phyloP scores from a whole-genome alignment of 2,797 vertebrate genomes.

The Apodemus agrarius region DNA sequence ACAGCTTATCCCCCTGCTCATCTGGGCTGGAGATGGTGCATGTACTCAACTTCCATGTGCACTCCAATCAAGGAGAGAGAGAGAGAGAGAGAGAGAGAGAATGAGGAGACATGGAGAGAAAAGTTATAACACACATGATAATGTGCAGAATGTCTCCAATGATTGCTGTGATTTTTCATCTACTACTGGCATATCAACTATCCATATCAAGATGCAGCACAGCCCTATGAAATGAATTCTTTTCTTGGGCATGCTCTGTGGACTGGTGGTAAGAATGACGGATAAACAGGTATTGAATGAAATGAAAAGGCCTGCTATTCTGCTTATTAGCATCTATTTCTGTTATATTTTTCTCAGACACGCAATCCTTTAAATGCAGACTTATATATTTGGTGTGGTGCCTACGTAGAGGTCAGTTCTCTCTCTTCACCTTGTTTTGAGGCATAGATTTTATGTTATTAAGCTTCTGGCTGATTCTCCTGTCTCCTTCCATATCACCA shows the following conservation, averaged over 20 bases:
- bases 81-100: not conserved
- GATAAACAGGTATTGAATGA: not conserved
- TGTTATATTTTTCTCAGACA: not conserved
- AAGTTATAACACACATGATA: not conserved
- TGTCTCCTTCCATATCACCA: not conserved
- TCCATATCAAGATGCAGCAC: not conserved
- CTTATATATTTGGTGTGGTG: not conserved
- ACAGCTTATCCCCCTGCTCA: not conserved
- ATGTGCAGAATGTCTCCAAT: not conserved
- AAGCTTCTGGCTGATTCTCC: not conserved
- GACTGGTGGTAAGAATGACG: not conserved
- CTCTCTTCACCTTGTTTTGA: not conserved
- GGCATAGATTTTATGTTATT: not conserved
- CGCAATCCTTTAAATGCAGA: too few relatives aligned
- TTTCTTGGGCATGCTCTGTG: not conserved
- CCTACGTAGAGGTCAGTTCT: not conserved
- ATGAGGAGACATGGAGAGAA: not conserved
- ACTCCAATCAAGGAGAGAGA: not conserved
- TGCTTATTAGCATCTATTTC: not conserved
- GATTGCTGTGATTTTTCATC: not conserved
- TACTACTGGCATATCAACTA: not conserved
- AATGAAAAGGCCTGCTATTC: not conserved
- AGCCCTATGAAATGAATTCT: not conserved
- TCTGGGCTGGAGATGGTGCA: not conserved
- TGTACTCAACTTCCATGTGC: not conserved